Evolutionary conservation across 2,797 vertebrate species (phyloP), one percentile per base, ranked within the genome.

Genomic region (Siniperca scherzeri): DNA sequence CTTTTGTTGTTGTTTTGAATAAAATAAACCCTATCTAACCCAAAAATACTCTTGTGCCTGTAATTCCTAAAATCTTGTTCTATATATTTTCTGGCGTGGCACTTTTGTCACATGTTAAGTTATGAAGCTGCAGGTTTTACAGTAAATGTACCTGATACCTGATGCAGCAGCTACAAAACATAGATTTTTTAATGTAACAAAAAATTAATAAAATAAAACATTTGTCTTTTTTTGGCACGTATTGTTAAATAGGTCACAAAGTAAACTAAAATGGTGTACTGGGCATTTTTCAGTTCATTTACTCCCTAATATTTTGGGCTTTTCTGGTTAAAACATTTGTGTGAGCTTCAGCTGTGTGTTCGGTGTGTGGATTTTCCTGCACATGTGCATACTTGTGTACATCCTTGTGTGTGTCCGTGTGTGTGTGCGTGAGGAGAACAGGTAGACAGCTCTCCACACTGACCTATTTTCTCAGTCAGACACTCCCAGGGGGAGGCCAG

Each of bases 391-490:
- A n/a, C 25, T 42, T 74, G 60, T 9, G 10, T 25, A 12, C 46
- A 21, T 52, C 22, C 12, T 46, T 52, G 72, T 67, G 53, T 17
- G 16, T n/a, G 38, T 11, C 21, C 52, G 50, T 55, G 72, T 72
- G n/a, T 36, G 66, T 40, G 53, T 44, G 50, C 40, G 40, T 57
- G 70, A 13, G 12, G n/a, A 68, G 73, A 82, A 77, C 77, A 91
- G 83, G 88, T 88, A 91, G 74, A 87, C 83, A 71, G 73, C 61
- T 82, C 68, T 81, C 81, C 82, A 82, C 72, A 33, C 71, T 94
- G 93, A 93, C 94, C 94, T 90, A 94, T 86, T 94, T 94, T 89
- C 89, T 82, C 57, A 65, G 81, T 83, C 88, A 82, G 89, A 87
- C 30, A 30, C 70, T 89, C 85, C 79, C 83, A 16, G 30, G 65